phyloP scores from a whole-genome alignment of 1,140 invertebrate genomes.

The Camponotus pennsylvanicus region DNA sequence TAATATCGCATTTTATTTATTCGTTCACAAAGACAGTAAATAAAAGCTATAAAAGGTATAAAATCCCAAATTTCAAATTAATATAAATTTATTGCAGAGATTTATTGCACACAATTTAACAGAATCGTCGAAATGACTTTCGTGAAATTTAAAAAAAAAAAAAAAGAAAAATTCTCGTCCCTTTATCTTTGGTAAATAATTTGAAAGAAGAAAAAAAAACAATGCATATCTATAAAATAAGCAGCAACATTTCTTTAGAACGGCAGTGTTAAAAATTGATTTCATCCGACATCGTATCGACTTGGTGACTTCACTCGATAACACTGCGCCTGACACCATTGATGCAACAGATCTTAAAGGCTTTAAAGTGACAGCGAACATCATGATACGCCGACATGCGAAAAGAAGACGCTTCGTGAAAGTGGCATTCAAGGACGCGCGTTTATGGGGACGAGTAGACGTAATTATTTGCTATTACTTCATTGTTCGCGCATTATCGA shows the following conservation, averaged over 20 bases:
- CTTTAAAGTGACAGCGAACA: slow-evolving; percentile 23
- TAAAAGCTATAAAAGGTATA: slow-evolving; percentile 8
- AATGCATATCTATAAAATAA: background rate
- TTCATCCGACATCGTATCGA: background rate
- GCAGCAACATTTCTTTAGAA: background rate
- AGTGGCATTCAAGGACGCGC: slow-evolving; percentile 43
- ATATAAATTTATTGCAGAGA: slow-evolving; percentile 21
- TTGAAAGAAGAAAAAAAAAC: background rate
- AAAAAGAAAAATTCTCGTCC: background rate
- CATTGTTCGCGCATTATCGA: slow-evolving; percentile 57
- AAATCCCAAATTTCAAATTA: background rate
- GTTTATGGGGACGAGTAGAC: slow-evolving; percentile 11
- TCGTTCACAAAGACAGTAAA: background rate
- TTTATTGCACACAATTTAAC: slow-evolving; percentile 2
- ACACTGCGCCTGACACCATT: background rate
- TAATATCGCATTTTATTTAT: slow-evolving; percentile 13
- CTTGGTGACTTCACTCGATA: slow-evolving; percentile 16
- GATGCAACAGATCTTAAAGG: background rate
- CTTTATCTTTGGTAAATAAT: no score
- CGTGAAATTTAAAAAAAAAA: background rate
- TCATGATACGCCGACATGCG: background rate
- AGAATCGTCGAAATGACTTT: slow-evolving; percentile 9
- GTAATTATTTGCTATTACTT: slow-evolving; percentile 52
- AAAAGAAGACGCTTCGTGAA: background rate
- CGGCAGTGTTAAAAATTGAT: background rate